phyloP scores from a whole-genome alignment of 2,888 invertebrate species.

The Seira musarum region DNA sequence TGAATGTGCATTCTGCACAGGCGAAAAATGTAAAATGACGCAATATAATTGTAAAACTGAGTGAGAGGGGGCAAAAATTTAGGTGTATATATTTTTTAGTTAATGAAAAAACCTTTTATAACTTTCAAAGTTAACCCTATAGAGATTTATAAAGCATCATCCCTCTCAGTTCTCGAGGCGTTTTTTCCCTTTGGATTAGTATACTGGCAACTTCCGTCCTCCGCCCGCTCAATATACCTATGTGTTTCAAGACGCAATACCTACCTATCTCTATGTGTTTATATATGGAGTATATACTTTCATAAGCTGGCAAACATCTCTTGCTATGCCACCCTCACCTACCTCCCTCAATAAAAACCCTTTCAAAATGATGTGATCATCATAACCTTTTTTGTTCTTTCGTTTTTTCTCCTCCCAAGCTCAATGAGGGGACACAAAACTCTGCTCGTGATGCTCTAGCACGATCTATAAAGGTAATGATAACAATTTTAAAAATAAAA shows the following conservation, averaged over 20 bases:
- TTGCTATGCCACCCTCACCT: constrained; percentile 67
- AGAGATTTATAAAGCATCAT: constrained; percentile 7
- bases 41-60: constrained; percentile 4
- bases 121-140: not conserved
- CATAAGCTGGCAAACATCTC: constrained; percentile 58
- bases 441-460: constrained; percentile 17
- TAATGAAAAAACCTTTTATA: constrained; percentile 3
- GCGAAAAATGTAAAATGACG: constrained; percentile 21
- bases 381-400: constrained; percentile 34
- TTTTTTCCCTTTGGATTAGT: not conserved
- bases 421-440: constrained; percentile 7
- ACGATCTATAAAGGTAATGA: constrained; percentile 16
- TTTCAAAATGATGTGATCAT: constrained; percentile 45
- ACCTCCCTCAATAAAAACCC: constrained; percentile 56
- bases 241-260: not conserved
- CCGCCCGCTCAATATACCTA: constrained; percentile 51
- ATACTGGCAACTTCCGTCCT: constrained; percentile 62
- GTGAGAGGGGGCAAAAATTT: not conserved
- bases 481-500: constrained; percentile 5
- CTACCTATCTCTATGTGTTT: not conserved
- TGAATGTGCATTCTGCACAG: not conserved
- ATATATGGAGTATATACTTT: not conserved
- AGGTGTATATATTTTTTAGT: constrained; percentile 1
- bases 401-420: constrained; percentile 14
- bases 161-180: constrained; percentile 5